Evolutionary conservation across 2,888 invertebrate genomes (phyloP).

Genomic region (Yponomeuta malinellus): DNA sequence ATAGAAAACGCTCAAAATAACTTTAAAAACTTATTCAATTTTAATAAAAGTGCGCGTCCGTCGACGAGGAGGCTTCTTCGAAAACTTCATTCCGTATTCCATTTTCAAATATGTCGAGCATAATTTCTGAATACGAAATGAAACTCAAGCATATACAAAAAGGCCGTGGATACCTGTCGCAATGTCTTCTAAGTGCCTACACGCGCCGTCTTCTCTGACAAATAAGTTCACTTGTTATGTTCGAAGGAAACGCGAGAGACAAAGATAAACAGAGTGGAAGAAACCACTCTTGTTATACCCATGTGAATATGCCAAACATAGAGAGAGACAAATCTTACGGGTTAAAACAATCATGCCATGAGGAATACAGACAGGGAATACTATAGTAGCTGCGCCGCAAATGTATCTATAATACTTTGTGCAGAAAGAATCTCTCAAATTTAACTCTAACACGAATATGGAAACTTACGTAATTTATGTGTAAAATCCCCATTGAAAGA

Average conservation of each 20-base stretch:
- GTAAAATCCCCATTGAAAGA: no score
- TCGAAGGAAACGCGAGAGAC: slow-evolving; percentile 46
- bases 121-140: slow-evolving; percentile 62
- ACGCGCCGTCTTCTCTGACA: slow-evolving; percentile 48
- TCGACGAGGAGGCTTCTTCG: slow-evolving; percentile 30
- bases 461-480: no score
- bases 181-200: slow-evolving; percentile 53
- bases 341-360: background rate
- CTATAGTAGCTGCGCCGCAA: no score
- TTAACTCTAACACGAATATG: no score
- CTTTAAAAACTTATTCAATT: slow-evolving; percentile 39
- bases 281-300: slow-evolving; percentile 30
- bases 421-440: no score
- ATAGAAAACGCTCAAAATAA: slow-evolving; percentile 13
- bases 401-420: no score
- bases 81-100: slow-evolving; percentile 41
- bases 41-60: slow-evolving; percentile 32
- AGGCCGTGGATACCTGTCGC: slow-evolving; percentile 44
- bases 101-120: slow-evolving; percentile 48
- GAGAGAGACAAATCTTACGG: background rate
- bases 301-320: background rate
- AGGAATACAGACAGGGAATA: no score
- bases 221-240: slow-evolving; percentile 58
- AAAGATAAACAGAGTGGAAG: slow-evolving; percentile 45
- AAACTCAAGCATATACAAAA: slow-evolving; percentile 48